Evolutionary conservation across 2,113 vertebrate species (phyloP).

Genomic region (Hucho hucho): DNA sequence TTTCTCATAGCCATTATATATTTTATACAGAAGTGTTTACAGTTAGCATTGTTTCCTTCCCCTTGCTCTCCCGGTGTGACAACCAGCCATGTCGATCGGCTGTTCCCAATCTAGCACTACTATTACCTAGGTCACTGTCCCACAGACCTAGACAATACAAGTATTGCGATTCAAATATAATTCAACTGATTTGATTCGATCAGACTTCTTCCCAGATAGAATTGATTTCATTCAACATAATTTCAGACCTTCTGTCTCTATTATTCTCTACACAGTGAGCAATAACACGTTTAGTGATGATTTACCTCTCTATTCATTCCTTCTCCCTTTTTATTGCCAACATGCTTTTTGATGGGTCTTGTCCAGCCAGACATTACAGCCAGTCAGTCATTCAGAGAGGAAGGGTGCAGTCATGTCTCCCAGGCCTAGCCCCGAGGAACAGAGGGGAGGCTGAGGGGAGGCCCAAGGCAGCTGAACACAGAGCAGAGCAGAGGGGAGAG

Average conservation of each 20-base stretch:
- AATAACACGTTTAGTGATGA: constrained; percentile 47
- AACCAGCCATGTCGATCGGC: neutral
- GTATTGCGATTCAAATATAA: constrained; percentile 2
- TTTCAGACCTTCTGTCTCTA: constrained; percentile 4
- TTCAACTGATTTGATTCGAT: constrained; percentile 34
- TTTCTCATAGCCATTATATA: constrained; percentile 4
- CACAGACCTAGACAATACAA: neutral
- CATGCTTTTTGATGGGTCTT: constrained; percentile 56
- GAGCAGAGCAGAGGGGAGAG: constrained; percentile 68
- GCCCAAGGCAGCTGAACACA: constrained; percentile 60
- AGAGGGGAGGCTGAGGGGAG: constrained; percentile 60
- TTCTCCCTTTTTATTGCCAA: constrained; percentile 47
- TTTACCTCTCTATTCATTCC: constrained; percentile 47
- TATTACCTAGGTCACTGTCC: too few relatives aligned
- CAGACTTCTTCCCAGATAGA: constrained; percentile 1
- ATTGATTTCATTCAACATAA: neutral
- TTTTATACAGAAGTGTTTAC: neutral
- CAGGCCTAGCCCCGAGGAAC: constrained; percentile 25
- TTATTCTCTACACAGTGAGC: constrained; percentile 13
- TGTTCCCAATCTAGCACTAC: neutral
- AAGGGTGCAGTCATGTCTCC: constrained; percentile 62
- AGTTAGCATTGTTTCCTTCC: neutral
- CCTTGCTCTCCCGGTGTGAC: neutral
- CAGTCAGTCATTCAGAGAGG: neutral
- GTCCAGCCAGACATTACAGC: constrained; percentile 64